A percentile compares a stretch with the other conserved stretches of the same genome.
Evolutionary conservation across 2,888 invertebrate species (phyloP).

Genomic region (Hirtodrosophila confusa): DNA sequence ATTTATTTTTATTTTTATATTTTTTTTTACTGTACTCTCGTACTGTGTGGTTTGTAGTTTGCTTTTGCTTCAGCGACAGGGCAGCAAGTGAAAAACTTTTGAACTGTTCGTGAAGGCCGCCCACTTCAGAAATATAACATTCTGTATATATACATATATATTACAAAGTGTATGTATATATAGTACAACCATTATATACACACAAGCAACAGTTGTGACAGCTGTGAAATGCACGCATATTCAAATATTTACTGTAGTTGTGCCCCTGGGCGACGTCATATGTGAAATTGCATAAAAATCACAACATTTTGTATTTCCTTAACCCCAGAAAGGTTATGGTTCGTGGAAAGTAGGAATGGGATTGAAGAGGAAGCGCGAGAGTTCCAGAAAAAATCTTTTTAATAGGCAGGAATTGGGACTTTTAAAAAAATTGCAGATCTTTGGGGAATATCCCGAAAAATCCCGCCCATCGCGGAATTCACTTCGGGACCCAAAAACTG

Average conservation of each 20-base stretch:
- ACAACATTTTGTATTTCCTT: too few species aligned
- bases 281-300: too few species aligned
- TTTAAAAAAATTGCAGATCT: too few species aligned
- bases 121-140: conserved; percentile 11
- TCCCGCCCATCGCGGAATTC: too few species aligned
- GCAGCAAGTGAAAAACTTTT: conserved; percentile 47
- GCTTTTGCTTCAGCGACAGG: conserved; percentile 30
- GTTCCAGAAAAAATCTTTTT: too few species aligned
- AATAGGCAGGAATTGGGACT: too few species aligned
- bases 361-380: too few species aligned
- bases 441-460: too few species aligned
- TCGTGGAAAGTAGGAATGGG: too few species aligned
- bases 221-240: conserved; percentile 12
- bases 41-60: conserved; percentile 43
- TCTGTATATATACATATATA: conserved; percentile 12
- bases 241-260: background rate
- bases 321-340: too few species aligned
- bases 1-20: background rate
- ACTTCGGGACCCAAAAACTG: too few species aligned
- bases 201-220: conserved; percentile 61
- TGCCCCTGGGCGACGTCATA: background rate
- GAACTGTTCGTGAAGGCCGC: conserved; percentile 40
- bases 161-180: conserved; percentile 6
- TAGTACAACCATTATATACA: background rate
- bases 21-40: conserved; percentile 10